Evolutionary conservation across 2,797 vertebrate species (phyloP), one percentile per base, ranked within the genome.

Genomic region (Pangasius krempfi): DNA sequence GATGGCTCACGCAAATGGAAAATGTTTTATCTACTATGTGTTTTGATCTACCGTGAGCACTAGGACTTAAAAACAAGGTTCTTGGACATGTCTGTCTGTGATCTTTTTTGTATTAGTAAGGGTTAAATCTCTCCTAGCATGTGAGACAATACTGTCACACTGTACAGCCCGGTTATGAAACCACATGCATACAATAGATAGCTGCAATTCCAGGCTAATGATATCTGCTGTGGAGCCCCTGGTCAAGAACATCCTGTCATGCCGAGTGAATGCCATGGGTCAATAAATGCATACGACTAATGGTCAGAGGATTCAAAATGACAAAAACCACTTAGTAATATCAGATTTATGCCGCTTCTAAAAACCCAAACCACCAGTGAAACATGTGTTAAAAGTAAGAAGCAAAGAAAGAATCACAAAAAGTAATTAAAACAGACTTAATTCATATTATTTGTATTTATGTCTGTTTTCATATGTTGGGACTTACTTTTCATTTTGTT

Each of bases 61-160:
- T 37, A 81, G 54, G 79, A 40, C 6, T 52, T n/a, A 78, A 47
- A 78, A 78, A 52, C 75, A 78, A 12, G 18, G 16, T 80, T 80
- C 78, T 27, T 44, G 80, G 58, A 64, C 12, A n/a, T 62, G 22
- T 62, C 12, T 62, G 56, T 20, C 44, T 47, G 40, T 83, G 60
- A 47, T 66, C 40, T 18, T 84, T 84, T 56, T 84, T 84, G 44
- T 84, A 50, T 68, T 22, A 52, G 82, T 10, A 52, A 84, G 52
- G 40, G 37, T 27, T 30, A 52, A 68, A 52, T 50, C 6, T 84
- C 27, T 47, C 14, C 44, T 30, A 83, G 40, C n/a, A 52, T 52
- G 64, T 54, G 47, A 50, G 4, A 50, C 82, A 66, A 3, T 9
- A 64, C 37, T 50, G 40, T 66, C 20, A 70, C 64, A 54, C 64